Conservation (phyloP, 2,113 vertebrate species). For the Actinemys pallida region DNA sequence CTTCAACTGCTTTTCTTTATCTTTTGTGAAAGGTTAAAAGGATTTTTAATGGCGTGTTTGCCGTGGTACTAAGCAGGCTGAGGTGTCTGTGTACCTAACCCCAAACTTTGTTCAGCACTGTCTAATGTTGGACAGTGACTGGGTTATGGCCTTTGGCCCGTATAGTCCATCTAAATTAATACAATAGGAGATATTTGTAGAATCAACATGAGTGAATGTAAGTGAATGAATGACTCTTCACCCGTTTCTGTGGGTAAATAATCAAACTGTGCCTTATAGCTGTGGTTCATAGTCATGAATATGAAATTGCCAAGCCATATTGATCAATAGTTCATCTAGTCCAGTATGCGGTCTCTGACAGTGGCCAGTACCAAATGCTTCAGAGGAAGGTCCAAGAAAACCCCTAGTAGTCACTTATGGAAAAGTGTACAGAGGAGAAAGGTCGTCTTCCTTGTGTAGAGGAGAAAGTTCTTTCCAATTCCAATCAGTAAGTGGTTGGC, state of each 20-base stretch:
- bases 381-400: not conserved
- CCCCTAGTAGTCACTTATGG: not conserved
- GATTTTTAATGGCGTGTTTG: too few relatives aligned
- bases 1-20: too few relatives aligned
- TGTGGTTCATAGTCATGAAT: not conserved
- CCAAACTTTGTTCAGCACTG: too few relatives aligned
- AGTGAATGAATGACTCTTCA: conserved; percentile 1
- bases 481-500: not conserved
- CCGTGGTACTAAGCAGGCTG: too few relatives aligned
- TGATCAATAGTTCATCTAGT: not conserved
- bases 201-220: not conserved
- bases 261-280: not conserved
- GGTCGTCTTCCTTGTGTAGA: not conserved
- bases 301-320: fast-evolving
- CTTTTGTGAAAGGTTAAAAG: too few relatives aligned
- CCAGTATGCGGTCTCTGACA: not conserved
- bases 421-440: not conserved
- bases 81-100: too few relatives aligned
- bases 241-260: conserved; percentile 39
- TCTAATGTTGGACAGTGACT: too few relatives aligned
- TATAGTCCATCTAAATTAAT: not conserved
- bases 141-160: too few relatives aligned
- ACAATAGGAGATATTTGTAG: conserved; percentile 22
- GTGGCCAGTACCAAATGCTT: not conserved
- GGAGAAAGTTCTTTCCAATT: not conserved